phyloP scores from a whole-genome alignment of 2,797 vertebrate genomes.

The Adelosebastes latens region DNA sequence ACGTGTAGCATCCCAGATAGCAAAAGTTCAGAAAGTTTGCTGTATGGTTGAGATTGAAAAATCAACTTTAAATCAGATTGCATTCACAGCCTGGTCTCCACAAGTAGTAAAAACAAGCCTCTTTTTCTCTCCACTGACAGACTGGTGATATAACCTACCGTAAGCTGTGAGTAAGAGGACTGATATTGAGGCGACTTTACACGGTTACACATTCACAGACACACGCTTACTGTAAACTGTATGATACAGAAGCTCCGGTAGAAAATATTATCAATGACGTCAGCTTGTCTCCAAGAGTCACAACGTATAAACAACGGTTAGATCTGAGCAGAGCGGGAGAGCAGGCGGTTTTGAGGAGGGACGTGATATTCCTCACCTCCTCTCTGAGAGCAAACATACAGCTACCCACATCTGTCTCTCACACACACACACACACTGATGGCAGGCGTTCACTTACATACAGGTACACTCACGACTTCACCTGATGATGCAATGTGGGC shows the following conservation, averaged over 20 bases:
- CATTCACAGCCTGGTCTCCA: slow-evolving; percentile 46
- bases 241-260: slow-evolving; percentile 54
- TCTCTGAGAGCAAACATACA: slow-evolving; percentile 76
- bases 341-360: slow-evolving; percentile 71
- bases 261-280: slow-evolving; percentile 79
- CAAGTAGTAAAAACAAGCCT: slow-evolving; percentile 46
- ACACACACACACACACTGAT: slow-evolving; percentile 15
- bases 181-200: slow-evolving; percentile 10
- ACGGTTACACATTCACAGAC: slow-evolving; percentile 37
- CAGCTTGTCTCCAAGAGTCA: slow-evolving; percentile 78
- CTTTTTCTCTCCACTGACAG: slow-evolving; percentile 18
- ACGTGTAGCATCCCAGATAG: neutral
- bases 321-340: slow-evolving; percentile 66
- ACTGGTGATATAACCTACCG: slow-evolving; percentile 14
- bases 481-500: slow-evolving; percentile 48
- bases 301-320: slow-evolving; percentile 68
- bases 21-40: neutral
- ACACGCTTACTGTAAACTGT: slow-evolving; percentile 43
- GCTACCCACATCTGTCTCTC: slow-evolving; percentile 70
- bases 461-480: slow-evolving; percentile 35
- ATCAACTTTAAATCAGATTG: neutral
- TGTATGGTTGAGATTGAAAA: neutral
- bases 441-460: slow-evolving; percentile 38
- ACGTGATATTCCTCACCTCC: slow-evolving; percentile 79
- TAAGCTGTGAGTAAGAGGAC: slow-evolving; percentile 32